phyloP scores from a whole-genome alignment of 2,797 vertebrate genomes.

The Chanos chanos region DNA sequence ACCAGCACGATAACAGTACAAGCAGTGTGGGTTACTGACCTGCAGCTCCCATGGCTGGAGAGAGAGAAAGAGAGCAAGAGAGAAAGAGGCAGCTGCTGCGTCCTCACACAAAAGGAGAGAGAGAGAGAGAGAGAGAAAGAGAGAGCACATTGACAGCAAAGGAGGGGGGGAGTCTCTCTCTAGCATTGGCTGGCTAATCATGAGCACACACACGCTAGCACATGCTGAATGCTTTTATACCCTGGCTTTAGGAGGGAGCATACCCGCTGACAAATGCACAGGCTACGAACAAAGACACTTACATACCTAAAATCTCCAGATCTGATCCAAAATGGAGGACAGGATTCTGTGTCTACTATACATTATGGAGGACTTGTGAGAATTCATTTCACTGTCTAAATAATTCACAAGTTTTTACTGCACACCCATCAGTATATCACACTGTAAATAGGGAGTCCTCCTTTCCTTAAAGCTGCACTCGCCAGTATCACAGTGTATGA shows the following conservation, averaged over 20 bases:
- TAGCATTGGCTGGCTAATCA: constrained; percentile 55
- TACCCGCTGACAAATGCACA: constrained; percentile 32
- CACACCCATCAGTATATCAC: too few relatives aligned
- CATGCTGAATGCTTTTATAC: constrained; percentile 39
- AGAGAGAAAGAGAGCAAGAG: constrained; percentile 69
- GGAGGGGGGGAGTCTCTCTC: constrained; percentile 7
- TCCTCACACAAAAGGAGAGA: constrained; percentile 73
- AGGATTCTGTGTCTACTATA: not conserved
- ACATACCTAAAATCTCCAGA: too few relatives aligned
- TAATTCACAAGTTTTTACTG: too few relatives aligned
- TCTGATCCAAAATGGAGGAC: constrained; percentile 20
- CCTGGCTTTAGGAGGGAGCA: constrained; percentile 32
- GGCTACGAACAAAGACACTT: constrained; percentile 7
- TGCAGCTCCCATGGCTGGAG: constrained; percentile 78
- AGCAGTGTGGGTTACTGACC: constrained; percentile 65
- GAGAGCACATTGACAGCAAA: constrained; percentile 56
- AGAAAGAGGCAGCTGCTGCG: constrained; percentile 74
- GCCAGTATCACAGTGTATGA: too few relatives aligned
- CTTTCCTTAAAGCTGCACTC: too few relatives aligned
- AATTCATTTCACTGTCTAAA: too few relatives aligned
- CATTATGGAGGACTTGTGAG: too few relatives aligned
- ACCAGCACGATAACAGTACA: not conserved
- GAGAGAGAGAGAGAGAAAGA: constrained; percentile 56
- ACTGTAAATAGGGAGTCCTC: too few relatives aligned
- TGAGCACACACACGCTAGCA: constrained; percentile 29